Base-by-base conservation (phyloP, 1,140 invertebrate species). In the Phymorhynchus buccinoides region DNA sequence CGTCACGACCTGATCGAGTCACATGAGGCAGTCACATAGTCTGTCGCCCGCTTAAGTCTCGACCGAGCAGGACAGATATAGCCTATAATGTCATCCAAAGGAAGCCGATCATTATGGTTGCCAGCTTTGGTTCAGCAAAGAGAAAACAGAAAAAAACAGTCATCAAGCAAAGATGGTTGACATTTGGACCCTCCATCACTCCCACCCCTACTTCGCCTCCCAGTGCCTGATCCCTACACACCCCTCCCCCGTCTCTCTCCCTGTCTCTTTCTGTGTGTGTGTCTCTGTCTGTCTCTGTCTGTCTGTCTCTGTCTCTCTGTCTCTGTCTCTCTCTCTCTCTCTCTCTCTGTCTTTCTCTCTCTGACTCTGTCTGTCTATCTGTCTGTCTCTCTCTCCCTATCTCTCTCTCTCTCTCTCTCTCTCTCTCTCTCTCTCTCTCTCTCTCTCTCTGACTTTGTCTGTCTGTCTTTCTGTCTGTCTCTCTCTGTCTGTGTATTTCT, bases 211-310 rank as follows among this genome's bases (percentile, higher is more conserved):
- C n/a, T 66, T 66, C 56, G 16, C 56, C 30, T 30, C 30, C 56
- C 30, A 18, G 16, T 18, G 16, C 30, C 30, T 30, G 16, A 18
- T 66, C 56, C 30, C 30, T 66, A 16, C 6, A 73, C 35, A 32
- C 35, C 68, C 35, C 35, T 73, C 27, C 35, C 27, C 35, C 27
- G n/a, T 37, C 35, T 73, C 35, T 37, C 35, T 37, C 35, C 18
- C 44, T 48, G 44, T 48, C 44, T 48, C 44, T 48, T 18, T 48
- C 44, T 48, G 44, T 48, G 7, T 73, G n/a, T 73, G 7, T 73
- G n/a, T 73, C 68, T 73, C 6, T 73, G 7, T 73, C 6, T 73
- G 7, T 73, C 68, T 73, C 68, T 73, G n/a, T 73, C 68, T 73
- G 7, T 73, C 68, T 73, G 7, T 73, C 68, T 73, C 68, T 73